Percentiles rank a stretch among this genome's conserved stretches.
phyloP scores from a whole-genome alignment of 30 jellyfish, hydroid and myxozoan genomes.

The Morbakka virulenta region DNA sequence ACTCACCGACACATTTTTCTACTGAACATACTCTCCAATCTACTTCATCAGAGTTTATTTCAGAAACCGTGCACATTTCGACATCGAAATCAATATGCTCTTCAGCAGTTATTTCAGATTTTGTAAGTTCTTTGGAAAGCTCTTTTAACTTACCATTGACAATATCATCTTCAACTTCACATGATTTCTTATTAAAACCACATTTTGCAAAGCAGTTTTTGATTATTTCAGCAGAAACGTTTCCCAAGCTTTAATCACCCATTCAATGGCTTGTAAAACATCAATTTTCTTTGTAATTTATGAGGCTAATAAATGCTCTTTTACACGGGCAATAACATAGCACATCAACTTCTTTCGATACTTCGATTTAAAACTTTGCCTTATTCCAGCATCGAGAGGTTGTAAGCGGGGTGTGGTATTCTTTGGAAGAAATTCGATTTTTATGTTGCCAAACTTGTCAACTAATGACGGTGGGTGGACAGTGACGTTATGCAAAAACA shows the following conservation, averaged over 20 bases:
- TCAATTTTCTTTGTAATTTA: constrained; percentile 11
- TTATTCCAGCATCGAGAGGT: constrained; percentile 10
- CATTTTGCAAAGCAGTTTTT: constrained; percentile 49
- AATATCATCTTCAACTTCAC: constrained; percentile 24
- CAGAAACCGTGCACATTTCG: too few relatives aligned
- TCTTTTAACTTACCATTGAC: constrained; percentile 19
- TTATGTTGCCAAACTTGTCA: constrained; percentile 15
- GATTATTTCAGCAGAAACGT: constrained; percentile 35
- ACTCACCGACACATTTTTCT: too few relatives aligned
- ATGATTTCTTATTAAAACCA: constrained; percentile 11
- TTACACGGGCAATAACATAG: too few relatives aligned
- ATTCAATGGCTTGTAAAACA: too few relatives aligned
- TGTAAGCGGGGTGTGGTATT: too few relatives aligned
- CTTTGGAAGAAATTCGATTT: too few relatives aligned
- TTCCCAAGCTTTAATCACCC: constrained; percentile 23
- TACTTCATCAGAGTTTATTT: too few relatives aligned
- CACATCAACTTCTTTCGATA: too few relatives aligned
- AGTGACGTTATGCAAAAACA: constrained; percentile 34
- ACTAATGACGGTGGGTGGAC: constrained; percentile 33
- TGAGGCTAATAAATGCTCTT: constrained; percentile 17
- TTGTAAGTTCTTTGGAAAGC: too few relatives aligned
- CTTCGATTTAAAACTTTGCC: not conserved
- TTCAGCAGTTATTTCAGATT: too few relatives aligned
- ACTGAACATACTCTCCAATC: too few relatives aligned
- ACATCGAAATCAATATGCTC: too few relatives aligned